Base-by-base conservation (phyloP, 2,113 vertebrate genomes). In the Isichthys henryi region DNA sequence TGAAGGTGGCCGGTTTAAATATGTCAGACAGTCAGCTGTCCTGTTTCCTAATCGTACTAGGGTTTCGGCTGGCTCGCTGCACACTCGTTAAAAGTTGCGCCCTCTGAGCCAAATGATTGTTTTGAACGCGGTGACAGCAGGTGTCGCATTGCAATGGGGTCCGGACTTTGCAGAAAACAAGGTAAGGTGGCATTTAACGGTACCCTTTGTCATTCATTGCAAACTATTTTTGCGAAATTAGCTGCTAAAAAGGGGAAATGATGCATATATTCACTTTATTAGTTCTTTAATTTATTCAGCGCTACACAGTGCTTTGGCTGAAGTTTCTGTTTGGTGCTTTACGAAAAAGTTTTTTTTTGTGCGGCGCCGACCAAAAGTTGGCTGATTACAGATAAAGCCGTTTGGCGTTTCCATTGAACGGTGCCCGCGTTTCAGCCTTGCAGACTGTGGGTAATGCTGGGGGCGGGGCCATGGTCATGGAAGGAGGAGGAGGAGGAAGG, bases 151-250 rank as follows among this genome's bases (percentile, higher is more conserved):
- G 90, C 74, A 88, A 92, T 92, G 90, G 89, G 90, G 88, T 77
- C 15, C 9, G 80, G 35, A 35, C 48, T 50, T 10, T 27, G 19
- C 15, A 31, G 87, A 48, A 74, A 62, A 89, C 23, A 35, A 90
- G 92, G 94, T 95, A 93, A 92, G 92, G 87, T 2, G 39, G 27
- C 53, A 52, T 31, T 8, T 88, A 17, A 31, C 43, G 52, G 19
- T 3, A 52, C 48, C n/a, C 8, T 39, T 80, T 50, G 11, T 39
- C 56, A 62, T 62, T 62, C 8, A 17, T 48, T 15, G 23, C 49
- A 88, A 21, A n/a, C 7, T n/a, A 1, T 62, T n/a, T 62, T 62
- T n/a, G 56, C 8, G 8, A 62, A 62, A 62, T 11, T 27, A 66
- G 23, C 10, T 1, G 27, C 31, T 31, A 70, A 70, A 70, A 31